phyloP scores from a whole-genome alignment of 2,888 invertebrate species.

The Plebejus argus region DNA sequence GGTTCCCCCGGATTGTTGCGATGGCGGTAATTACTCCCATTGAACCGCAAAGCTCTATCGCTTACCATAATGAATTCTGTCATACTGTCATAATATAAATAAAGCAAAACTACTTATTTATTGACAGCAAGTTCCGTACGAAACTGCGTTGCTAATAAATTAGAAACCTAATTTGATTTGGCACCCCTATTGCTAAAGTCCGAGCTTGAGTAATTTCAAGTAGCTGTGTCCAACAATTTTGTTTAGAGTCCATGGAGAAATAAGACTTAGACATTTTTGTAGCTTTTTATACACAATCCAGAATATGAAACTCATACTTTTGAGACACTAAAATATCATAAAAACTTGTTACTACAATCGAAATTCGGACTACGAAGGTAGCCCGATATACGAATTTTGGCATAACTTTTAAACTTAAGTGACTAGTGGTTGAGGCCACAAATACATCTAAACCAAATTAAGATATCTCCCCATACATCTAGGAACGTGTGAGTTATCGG shows the following conservation, averaged over 20 bases:
- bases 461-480: conserved; percentile 50
- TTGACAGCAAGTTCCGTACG: background rate
- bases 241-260: background rate
- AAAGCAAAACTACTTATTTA: conserved; percentile 35
- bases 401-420: background rate
- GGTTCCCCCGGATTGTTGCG: conserved; percentile 63
- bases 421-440: background rate
- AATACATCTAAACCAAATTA: background rate
- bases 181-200: background rate
- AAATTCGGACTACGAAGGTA: background rate
- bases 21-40: conserved; percentile 64
- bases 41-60: conserved; percentile 52
- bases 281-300: background rate
- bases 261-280: too few relatives aligned
- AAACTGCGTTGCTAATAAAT: background rate
- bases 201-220: background rate
- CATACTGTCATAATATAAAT: conserved; percentile 60
- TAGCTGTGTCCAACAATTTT: background rate
- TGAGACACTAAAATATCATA: background rate
- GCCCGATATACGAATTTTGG: background rate
- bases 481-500: conserved; percentile 69
- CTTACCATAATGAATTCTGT: conserved; percentile 75
- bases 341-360: background rate
- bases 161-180: background rate
- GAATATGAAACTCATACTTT: background rate